Evolutionary conservation across 2,888 invertebrate genomes (phyloP).

Genomic region (Elegia similella): DNA sequence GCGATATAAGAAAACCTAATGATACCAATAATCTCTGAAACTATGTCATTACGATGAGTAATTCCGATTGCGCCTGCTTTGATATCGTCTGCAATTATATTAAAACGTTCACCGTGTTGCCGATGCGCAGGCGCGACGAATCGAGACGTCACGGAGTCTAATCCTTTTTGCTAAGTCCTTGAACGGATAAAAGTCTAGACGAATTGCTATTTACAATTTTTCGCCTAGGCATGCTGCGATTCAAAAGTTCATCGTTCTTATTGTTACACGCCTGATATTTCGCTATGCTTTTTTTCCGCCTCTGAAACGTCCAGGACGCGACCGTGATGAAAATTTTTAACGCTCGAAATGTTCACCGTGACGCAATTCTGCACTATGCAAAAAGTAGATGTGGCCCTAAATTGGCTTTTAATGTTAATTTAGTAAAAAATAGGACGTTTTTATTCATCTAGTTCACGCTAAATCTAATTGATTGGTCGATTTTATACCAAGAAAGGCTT

Average conservation of each 20-base stretch:
- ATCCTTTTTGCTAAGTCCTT: conserved; percentile 59
- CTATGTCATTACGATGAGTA: conserved; percentile 25
- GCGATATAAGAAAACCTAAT: not conserved
- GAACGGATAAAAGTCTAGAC: conserved; percentile 71
- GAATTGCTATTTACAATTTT: conserved; percentile 70
- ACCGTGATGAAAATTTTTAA: conserved; percentile 72
- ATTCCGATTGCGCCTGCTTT: conserved; percentile 43
- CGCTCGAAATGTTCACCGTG: conserved; percentile 59
- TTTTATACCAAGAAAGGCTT: conserved; percentile 35
- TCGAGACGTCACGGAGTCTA: conserved; percentile 44
- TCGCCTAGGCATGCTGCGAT: conserved; percentile 71
- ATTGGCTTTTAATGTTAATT: conserved; percentile 56
- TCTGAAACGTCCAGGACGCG: conserved; percentile 45
- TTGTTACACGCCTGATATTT: conserved; percentile 47
- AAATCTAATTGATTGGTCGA: conserved; percentile 43
- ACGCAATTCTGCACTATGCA: conserved; percentile 68
- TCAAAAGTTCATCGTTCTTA: conserved; percentile 68
- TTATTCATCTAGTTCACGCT: conserved; percentile 55
- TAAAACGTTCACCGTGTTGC: conserved; percentile 29
- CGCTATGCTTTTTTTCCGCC: conserved; percentile 41
- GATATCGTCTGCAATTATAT: conserved; percentile 48
- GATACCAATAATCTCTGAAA: conserved; percentile 8
- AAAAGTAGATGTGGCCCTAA: conserved; percentile 54
- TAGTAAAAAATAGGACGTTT: conserved; percentile 43
- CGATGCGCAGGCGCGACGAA: conserved; percentile 57